Conservation (phyloP, 1,140 invertebrate genomes). For the Helicoverpa zea region DNA sequence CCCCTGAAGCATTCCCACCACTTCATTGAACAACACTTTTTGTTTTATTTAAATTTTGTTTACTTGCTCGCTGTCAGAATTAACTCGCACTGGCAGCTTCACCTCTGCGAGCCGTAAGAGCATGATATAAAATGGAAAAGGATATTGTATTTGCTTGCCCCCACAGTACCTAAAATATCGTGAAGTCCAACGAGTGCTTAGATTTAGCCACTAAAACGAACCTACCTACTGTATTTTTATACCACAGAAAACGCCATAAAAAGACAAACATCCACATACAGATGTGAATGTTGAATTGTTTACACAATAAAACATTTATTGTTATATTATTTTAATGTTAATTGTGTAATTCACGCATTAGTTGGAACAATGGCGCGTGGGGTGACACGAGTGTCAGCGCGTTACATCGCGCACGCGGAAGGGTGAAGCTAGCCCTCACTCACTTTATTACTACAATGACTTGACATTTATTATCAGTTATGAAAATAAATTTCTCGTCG, state of each 20-base stretch:
- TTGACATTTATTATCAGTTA: slow-evolving; percentile 82
- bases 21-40: slow-evolving; percentile 61
- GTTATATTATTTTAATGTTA: slow-evolving; percentile 12
- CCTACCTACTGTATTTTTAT: too few species aligned
- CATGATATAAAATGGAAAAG: neutral
- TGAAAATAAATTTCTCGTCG: slow-evolving; percentile 76
- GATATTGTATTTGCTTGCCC: too few species aligned
- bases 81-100: slow-evolving; percentile 39
- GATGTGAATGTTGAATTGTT: slow-evolving; percentile 3
- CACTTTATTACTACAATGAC: slow-evolving; percentile 80
- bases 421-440: slow-evolving; percentile 58
- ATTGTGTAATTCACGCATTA: slow-evolving; percentile 42
- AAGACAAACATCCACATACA: neutral
- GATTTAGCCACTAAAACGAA: too few species aligned
- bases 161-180: too few species aligned
- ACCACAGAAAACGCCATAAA: neutral
- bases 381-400: neutral
- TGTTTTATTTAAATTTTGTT: slow-evolving; percentile 50
- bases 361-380: slow-evolving; percentile 26
- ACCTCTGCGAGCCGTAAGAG: neutral
- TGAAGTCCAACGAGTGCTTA: too few species aligned
- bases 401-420: slow-evolving; percentile 32
- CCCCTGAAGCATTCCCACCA: slow-evolving; percentile 56
- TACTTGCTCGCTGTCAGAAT: slow-evolving; percentile 40
- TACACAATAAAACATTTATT: slow-evolving; percentile 18